Percentiles rank a stretch among this genome's conserved stretches.
These are phyloP conservation scores for Stenoptilia bipunctidactyla DNA, from an alignment of 2,888 invertebrate species.

Conservation along the genomic window DNA sequence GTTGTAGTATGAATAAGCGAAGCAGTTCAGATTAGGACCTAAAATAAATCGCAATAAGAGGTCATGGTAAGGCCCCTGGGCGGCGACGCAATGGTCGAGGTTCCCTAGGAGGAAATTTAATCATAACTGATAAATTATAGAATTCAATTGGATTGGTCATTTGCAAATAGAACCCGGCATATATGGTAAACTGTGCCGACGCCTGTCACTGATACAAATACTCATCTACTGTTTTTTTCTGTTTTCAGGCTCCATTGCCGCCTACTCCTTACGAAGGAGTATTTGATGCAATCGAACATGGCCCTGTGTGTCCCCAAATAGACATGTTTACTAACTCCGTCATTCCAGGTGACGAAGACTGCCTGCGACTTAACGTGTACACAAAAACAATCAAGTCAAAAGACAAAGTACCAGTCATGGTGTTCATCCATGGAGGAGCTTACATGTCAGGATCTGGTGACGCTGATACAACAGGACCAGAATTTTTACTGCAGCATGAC, in stretches of 20 bases:
- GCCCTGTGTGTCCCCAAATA: constrained; percentile 17
- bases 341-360: constrained; percentile 52
- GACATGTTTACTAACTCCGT: constrained; percentile 25
- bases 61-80: too few species aligned
- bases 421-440: constrained; percentile 71
- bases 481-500: constrained; percentile 68
- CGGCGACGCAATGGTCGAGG: too few species aligned
- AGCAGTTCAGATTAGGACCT: too few species aligned
- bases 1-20: too few species aligned
- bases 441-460: constrained; percentile 64
- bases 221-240: too few species aligned
- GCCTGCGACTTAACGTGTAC: constrained; percentile 70
- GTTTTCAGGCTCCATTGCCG: constrained; percentile 49
- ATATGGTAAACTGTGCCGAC: too few species aligned
- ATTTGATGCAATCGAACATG: constrained; percentile 68
- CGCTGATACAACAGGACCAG: constrained; percentile 48
- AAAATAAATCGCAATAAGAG: too few species aligned
- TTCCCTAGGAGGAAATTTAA: too few species aligned
- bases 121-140: too few species aligned
- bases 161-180: too few species aligned
- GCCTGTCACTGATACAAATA: too few species aligned
- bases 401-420: constrained; percentile 58
- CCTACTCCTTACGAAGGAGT: constrained; percentile 63
- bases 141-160: too few species aligned
- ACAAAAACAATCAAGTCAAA: constrained; percentile 38